Conservation (phyloP, 2,888 invertebrate genomes). For the Mechanitis mazaeus region DNA sequence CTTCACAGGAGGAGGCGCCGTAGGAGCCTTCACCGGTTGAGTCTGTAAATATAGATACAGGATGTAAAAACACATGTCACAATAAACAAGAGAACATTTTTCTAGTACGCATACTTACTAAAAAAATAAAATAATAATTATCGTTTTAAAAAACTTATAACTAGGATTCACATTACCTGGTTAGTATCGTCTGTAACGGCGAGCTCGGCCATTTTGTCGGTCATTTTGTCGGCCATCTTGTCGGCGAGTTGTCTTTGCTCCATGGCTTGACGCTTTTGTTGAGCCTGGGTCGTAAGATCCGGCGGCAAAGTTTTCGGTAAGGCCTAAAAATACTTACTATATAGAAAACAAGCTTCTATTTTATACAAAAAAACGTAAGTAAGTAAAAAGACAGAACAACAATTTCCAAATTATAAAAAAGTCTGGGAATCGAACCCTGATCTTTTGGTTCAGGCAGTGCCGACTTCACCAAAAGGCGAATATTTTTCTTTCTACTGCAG, state of each 20-base stretch:
- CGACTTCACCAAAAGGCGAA: too few relatives aligned
- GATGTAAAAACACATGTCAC: not conserved
- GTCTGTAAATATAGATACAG: not conserved
- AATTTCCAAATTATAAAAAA: too few relatives aligned
- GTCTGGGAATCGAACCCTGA: too few relatives aligned
- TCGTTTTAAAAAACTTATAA: not conserved
- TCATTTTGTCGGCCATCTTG: conserved; percentile 56
- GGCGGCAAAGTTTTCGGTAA: conserved; percentile 61
- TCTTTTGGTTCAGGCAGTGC: too few relatives aligned
- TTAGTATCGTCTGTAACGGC: conserved; percentile 44
- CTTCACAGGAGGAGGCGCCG: conserved; percentile 38
- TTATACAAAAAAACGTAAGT: too few relatives aligned
- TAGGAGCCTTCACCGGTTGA: conserved; percentile 16
- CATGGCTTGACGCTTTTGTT: conserved; percentile 47
- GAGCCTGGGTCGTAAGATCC: conserved; percentile 48
- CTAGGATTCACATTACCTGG: not conserved
- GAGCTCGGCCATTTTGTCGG: conserved; percentile 64
- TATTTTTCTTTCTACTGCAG: too few relatives aligned
- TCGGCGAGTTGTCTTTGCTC: conserved; percentile 57
- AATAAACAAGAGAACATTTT: not conserved
- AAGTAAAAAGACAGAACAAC: too few relatives aligned
- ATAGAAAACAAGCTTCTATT: not conserved
- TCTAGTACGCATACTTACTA: too few relatives aligned
- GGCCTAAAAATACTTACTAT: conserved; percentile 41
- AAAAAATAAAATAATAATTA: not conserved